Evolutionary conservation across 1,140 invertebrate genomes (phyloP).

Genomic region (Chironomus tepperi): DNA sequence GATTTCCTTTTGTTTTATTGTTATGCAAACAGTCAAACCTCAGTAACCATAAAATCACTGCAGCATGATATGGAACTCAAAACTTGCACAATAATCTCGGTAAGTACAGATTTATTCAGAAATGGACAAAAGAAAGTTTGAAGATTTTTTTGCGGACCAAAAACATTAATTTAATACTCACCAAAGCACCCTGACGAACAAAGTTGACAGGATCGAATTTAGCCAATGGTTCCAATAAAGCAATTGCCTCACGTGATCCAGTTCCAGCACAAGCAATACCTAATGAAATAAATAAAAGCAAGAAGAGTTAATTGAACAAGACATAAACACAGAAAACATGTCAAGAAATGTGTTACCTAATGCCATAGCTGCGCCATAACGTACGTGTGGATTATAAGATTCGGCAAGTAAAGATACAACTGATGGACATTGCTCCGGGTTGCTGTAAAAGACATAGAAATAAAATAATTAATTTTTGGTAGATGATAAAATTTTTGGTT

Average conservation of each 20-base stretch:
- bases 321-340: neutral
- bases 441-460: slow-evolving; percentile 50
- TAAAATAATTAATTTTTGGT: neutral
- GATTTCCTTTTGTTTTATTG: no score
- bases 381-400: slow-evolving; percentile 98
- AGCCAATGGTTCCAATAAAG: slow-evolving; percentile 94
- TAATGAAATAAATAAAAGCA: neutral
- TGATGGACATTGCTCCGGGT: slow-evolving; percentile 91
- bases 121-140: no score
- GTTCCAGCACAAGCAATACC: slow-evolving; percentile 98
- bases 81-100: no score
- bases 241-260: slow-evolving; percentile 90
- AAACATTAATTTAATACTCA: no score
- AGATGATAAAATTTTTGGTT: no score
- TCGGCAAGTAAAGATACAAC: slow-evolving; percentile 94
- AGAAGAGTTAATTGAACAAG: neutral
- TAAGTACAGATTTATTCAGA: no score
- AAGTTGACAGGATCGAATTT: slow-evolving; percentile 97
- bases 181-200: slow-evolving; percentile 91
- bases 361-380: slow-evolving; percentile 98
- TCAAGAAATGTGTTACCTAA: slow-evolving; percentile 41
- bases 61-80: no score
- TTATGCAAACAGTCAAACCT: no score
- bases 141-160: no score
- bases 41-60: no score